phyloP scores from a whole-genome alignment of 2,888 invertebrate species.

The Leucophora obtusa region DNA sequence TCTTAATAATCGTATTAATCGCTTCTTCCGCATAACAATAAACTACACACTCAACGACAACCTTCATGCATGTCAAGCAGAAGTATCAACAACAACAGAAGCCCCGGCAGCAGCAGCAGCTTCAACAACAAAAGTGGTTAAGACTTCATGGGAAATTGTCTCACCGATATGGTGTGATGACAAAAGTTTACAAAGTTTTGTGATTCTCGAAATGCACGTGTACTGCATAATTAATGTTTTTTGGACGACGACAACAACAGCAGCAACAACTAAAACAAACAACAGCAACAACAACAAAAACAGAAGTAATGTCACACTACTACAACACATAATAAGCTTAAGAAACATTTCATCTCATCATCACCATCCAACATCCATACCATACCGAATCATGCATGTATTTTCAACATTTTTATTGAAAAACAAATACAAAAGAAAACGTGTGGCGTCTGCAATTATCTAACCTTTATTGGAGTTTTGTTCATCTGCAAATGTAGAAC shows the following conservation, averaged over 20 bases:
- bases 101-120: slow-evolving; percentile 1
- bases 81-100: slow-evolving; percentile 33
- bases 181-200: slow-evolving; percentile 73
- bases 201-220: slow-evolving; percentile 75
- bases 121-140: slow-evolving; percentile 19
- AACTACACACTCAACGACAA: slow-evolving; percentile 38
- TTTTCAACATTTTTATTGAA: slow-evolving; percentile 15
- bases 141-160: slow-evolving; percentile 64
- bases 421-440: slow-evolving; percentile 50
- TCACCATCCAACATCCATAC: slow-evolving; percentile 1
- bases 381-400: background rate
- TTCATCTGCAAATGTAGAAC: slow-evolving; percentile 43
- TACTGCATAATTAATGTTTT: slow-evolving; percentile 71
- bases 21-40: slow-evolving; percentile 53
- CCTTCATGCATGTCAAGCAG: slow-evolving; percentile 54
- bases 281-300: slow-evolving; percentile 37
- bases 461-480: slow-evolving; percentile 60
- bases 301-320: slow-evolving; percentile 57
- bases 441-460: slow-evolving; percentile 68
- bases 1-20: slow-evolving; percentile 48
- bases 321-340: slow-evolving; percentile 39
- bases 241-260: slow-evolving; percentile 2
- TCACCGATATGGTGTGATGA: slow-evolving; percentile 65
- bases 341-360: slow-evolving; percentile 17
- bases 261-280: background rate